Conservation (phyloP, 35 echinoderm and acorn worm species). For the Stichopus chloronotus region DNA sequence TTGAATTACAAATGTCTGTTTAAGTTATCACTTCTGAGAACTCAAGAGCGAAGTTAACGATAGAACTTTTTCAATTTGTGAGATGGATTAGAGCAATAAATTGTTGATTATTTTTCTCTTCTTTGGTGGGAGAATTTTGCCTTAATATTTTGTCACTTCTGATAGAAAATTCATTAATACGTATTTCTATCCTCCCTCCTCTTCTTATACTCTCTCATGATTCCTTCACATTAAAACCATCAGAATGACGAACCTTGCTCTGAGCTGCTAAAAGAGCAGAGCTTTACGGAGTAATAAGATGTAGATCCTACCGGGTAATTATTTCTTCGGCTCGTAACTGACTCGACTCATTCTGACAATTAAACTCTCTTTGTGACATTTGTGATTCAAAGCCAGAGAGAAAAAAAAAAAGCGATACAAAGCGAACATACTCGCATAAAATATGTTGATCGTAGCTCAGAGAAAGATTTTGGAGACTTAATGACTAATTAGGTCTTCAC, state of each 20-base stretch:
- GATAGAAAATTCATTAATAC: conserved; percentile 11
- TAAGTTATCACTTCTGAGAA: conserved; percentile 28
- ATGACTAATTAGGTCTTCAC: conserved; percentile 17
- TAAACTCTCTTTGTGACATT: conserved; percentile 22
- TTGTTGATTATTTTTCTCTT: conserved; percentile 25
- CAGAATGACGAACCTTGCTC: neutral
- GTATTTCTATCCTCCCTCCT: neutral
- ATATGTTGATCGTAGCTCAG: neutral
- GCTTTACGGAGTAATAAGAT: conserved; percentile 7
- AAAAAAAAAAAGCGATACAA: neutral
- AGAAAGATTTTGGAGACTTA: neutral
- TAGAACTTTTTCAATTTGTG: conserved; percentile 38
- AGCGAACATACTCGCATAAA: conserved; percentile 10
- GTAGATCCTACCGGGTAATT: conserved; percentile 4
- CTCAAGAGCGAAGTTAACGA: neutral
- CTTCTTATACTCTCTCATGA: neutral
- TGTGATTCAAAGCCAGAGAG: neutral
- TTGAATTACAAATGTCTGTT: conserved; percentile 53
- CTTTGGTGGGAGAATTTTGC: neutral
- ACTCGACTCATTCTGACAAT: neutral
- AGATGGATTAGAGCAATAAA: conserved; percentile 51
- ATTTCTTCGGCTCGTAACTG: conserved; percentile 1
- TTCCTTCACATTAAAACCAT: conserved; percentile 11
- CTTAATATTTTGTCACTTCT: conserved; percentile 21
- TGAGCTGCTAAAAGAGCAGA: conserved; percentile 13